phyloP scores from a whole-genome alignment of 2,888 invertebrate species.

The Galeopsomyia nigrocyanea region DNA sequence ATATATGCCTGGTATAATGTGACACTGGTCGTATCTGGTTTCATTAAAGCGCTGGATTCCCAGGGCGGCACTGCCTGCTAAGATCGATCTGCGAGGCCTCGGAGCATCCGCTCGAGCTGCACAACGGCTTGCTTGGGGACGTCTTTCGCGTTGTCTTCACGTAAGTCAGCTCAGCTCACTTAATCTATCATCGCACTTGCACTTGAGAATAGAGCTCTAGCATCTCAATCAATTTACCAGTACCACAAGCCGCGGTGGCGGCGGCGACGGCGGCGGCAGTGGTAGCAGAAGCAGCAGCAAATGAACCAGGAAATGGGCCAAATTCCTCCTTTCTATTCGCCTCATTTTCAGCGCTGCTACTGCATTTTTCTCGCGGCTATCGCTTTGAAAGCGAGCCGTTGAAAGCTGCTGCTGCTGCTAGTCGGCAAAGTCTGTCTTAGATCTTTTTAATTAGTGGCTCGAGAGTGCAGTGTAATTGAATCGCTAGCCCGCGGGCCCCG shows the following conservation, averaged over 20 bases:
- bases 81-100: conserved; percentile 77
- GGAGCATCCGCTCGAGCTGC: conserved; percentile 68
- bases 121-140: conserved; percentile 79
- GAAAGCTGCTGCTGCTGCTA: too few relatives aligned
- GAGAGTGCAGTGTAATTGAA: not conserved
- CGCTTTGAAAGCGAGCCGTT: conserved; percentile 3
- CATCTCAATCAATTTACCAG: conserved; percentile 50
- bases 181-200: conserved; percentile 5
- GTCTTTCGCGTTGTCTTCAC: conserved; percentile 77
- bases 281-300: too few relatives aligned
- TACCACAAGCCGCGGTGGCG: too few relatives aligned
- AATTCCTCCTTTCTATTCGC: not conserved
- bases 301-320: not conserved
- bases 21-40: conserved; percentile 8
- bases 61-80: conserved; percentile 74
- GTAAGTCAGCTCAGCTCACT: conserved; percentile 70
- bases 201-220: conserved; percentile 48
- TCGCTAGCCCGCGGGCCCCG: not conserved
- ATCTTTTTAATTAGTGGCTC: conserved; percentile 12
- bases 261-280: too few relatives aligned
- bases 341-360: not conserved
- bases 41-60: conserved; percentile 70
- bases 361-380: conserved; percentile 10
- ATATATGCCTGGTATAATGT: too few relatives aligned
- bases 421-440: too few relatives aligned